These are phyloP conservation scores for Palythoa caribaeorum DNA, from an alignment of 92 coral and sea anemone genomes.

Conservation along the genomic window DNA sequence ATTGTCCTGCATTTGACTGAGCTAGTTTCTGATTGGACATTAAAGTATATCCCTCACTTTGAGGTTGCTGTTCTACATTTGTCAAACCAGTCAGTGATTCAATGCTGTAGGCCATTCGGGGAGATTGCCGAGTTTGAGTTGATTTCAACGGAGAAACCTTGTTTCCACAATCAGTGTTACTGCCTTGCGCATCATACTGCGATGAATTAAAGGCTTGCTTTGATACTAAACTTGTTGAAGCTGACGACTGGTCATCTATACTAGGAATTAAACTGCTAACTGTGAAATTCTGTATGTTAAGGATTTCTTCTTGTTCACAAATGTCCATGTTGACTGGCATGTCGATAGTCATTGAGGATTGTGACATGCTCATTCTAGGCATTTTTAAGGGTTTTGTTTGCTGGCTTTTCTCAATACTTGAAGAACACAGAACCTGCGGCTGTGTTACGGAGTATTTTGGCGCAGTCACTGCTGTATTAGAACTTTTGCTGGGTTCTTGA, in stretches of 20 bases:
- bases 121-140: slow-evolving; percentile 47
- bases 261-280: slow-evolving; percentile 76
- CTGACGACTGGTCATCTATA: slow-evolving; percentile 63
- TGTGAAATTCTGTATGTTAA: slow-evolving; percentile 78
- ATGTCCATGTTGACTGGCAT: slow-evolving; percentile 54
- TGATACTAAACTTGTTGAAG: slow-evolving; percentile 29
- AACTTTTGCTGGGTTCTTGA: background rate
- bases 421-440: slow-evolving; percentile 8
- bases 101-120: slow-evolving; percentile 82
- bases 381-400: slow-evolving; percentile 23
- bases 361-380: background rate
- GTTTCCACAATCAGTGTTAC: slow-evolving; percentile 2
- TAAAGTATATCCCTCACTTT: background rate
- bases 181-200: slow-evolving; percentile 8
- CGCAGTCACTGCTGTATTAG: background rate
- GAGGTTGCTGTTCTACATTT: slow-evolving; percentile 32
- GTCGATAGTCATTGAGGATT: background rate
- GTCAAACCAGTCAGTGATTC: slow-evolving; percentile 80
- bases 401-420: background rate
- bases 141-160: slow-evolving; percentile 20
- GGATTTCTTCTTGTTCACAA: slow-evolving; percentile 84
- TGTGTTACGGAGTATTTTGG: background rate
- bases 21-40: background rate
- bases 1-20: background rate
- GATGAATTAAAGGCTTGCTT: slow-evolving; percentile 39